phyloP scores from a whole-genome alignment of 2,113 vertebrate species.

The Semnornis frantzii region DNA sequence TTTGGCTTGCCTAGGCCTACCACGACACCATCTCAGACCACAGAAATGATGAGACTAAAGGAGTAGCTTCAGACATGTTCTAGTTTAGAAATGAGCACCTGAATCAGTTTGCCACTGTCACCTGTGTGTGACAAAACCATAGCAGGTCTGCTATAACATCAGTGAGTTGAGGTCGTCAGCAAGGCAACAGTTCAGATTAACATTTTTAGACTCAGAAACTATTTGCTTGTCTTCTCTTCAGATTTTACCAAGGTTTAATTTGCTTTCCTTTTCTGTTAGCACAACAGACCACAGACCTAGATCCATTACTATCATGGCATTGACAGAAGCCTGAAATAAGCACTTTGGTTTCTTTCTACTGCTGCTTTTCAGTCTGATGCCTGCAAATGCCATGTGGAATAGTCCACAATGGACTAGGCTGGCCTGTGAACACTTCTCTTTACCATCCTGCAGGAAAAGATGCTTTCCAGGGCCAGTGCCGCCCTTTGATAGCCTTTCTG shows the following conservation, averaged over 20 bases:
- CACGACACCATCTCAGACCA: too few species aligned
- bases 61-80: background rate
- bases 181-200: background rate
- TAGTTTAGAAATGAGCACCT: background rate
- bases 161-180: background rate
- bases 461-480: background rate
- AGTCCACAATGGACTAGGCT: background rate
- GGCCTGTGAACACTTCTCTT: rapidly evolving
- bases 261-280: background rate
- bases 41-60: background rate
- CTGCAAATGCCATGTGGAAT: background rate
- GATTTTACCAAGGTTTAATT: background rate
- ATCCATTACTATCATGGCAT: background rate
- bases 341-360: background rate
- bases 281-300: background rate
- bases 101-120: background rate
- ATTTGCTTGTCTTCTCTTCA: background rate
- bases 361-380: background rate
- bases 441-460: background rate
- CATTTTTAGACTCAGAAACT: background rate
- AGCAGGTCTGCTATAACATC: background rate
- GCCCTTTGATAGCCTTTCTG: background rate
- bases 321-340: background rate
- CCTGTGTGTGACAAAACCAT: background rate
- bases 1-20: too few species aligned